phyloP scores from a whole-genome alignment of 2,113 vertebrate genomes.

The Fukomys damarensis region DNA sequence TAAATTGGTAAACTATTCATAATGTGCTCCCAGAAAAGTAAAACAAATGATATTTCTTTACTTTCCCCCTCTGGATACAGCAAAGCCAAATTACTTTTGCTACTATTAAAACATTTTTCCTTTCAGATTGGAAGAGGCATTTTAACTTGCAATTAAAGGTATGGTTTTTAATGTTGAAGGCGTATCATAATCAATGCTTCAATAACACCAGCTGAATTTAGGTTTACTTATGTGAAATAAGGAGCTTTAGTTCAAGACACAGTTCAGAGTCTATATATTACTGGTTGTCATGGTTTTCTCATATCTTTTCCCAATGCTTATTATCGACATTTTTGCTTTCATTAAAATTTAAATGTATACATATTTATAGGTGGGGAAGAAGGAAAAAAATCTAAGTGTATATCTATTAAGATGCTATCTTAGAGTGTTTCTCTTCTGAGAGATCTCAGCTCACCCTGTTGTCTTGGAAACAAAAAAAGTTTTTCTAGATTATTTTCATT shows the following conservation, averaged over 20 bases:
- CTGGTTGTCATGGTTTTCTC: background rate
- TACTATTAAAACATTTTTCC: background rate
- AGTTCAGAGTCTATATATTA: background rate
- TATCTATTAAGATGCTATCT: constrained; percentile 61
- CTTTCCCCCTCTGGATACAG: constrained; percentile 1
- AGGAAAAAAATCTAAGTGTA: constrained; percentile 61
- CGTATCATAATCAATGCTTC: background rate
- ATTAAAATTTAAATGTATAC: background rate
- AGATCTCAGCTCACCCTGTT: background rate
- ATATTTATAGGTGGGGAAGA: constrained; percentile 24
- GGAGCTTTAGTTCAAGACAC: background rate
- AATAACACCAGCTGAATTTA: background rate
- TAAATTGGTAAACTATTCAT: constrained; percentile 35
- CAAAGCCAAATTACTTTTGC: background rate
- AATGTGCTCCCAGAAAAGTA: background rate
- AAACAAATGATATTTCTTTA: background rate
- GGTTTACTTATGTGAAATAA: background rate
- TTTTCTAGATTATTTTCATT: constrained; percentile 84
- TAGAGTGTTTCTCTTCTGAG: background rate
- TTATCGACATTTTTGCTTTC: background rate
- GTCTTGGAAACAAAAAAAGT: constrained; percentile 52
- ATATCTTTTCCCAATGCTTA: background rate
- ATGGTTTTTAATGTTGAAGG: constrained; percentile 5
- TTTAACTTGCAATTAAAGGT: constrained; percentile 16
- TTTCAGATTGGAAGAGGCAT: background rate